Evolutionary conservation across 2,888 invertebrate species (phyloP).

Genomic region (Cataglyphis albicans): DNA sequence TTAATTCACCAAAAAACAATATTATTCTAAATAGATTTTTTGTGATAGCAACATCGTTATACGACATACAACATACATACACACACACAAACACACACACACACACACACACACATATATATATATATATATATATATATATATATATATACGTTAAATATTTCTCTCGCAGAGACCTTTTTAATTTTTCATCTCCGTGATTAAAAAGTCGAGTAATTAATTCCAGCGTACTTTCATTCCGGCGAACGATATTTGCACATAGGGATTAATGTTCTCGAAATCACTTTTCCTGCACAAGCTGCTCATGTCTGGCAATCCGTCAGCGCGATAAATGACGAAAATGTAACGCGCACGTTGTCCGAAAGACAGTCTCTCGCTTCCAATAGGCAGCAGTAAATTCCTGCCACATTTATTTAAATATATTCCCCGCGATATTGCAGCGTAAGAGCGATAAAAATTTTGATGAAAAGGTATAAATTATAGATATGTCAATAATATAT

Average conservation of each 20-base stretch:
- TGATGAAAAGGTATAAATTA: conserved; percentile 12
- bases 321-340: conserved; percentile 87
- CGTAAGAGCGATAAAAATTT: conserved; percentile 6
- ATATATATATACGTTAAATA: neutral
- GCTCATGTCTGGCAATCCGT: conserved; percentile 86
- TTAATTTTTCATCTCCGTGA: neutral
- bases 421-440: neutral
- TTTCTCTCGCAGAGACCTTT: neutral
- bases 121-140: too few species aligned
- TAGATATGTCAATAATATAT: neutral
- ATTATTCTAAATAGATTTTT: neutral
- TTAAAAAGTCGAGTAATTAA: neutral
- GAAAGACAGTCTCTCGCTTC: conserved; percentile 86
- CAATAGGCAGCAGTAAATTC: conserved; percentile 89
- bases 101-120: neutral
- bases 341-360: conserved; percentile 87
- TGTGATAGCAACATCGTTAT: neutral
- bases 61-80: neutral
- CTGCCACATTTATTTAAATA: conserved; percentile 84
- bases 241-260: conserved; percentile 87
- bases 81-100: neutral
- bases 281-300: conserved; percentile 74
- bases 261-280: conserved; percentile 84
- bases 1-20: neutral
- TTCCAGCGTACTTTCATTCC: conserved; percentile 87